A percentile compares a stretch with the other conserved stretches of the same genome.
Evolutionary conservation across 2,113 vertebrate species (phyloP).

Genomic region (Tichodroma muraria): DNA sequence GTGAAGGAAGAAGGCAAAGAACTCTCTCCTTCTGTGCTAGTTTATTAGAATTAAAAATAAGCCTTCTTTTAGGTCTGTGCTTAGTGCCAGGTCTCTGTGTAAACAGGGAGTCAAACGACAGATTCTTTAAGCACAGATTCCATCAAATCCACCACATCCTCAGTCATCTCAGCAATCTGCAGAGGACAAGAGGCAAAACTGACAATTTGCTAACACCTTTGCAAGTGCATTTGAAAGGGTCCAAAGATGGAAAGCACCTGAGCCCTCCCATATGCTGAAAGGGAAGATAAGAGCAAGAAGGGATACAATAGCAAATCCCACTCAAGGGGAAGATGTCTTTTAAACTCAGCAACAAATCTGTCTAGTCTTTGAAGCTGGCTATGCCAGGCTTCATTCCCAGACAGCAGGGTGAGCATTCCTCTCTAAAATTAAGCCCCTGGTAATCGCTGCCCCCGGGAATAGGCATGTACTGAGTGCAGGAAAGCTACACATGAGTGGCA

Average conservation of each 20-base stretch:
- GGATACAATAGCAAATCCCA: constrained; percentile 32
- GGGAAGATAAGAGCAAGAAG: background rate
- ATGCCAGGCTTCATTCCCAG: constrained; percentile 21
- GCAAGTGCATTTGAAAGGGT: background rate
- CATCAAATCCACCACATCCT: background rate
- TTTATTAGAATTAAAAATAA: constrained; percentile 13
- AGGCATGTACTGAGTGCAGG: constrained; percentile 5
- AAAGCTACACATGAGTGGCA: constrained; percentile 42
- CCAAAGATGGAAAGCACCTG: constrained; percentile 7
- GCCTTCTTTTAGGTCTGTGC: background rate
- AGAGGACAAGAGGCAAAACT: background rate
- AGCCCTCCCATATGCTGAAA: background rate
- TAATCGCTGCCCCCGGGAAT: background rate
- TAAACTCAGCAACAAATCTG: constrained; percentile 13
- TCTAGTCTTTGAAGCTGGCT: constrained; percentile 27
- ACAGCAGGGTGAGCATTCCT: constrained; percentile 31
- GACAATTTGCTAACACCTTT: background rate
- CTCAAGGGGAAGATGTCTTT: constrained; percentile 23
- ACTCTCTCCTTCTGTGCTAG: background rate
- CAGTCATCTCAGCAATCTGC: background rate
- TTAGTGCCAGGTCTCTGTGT: background rate
- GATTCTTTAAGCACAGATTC: background rate
- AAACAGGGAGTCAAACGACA: background rate
- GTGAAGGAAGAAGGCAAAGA: background rate
- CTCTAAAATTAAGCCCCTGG: constrained; percentile 41